Evolutionary conservation across 2,888 invertebrate genomes (phyloP).

Genomic region (Choristoneura rosaceana): DNA sequence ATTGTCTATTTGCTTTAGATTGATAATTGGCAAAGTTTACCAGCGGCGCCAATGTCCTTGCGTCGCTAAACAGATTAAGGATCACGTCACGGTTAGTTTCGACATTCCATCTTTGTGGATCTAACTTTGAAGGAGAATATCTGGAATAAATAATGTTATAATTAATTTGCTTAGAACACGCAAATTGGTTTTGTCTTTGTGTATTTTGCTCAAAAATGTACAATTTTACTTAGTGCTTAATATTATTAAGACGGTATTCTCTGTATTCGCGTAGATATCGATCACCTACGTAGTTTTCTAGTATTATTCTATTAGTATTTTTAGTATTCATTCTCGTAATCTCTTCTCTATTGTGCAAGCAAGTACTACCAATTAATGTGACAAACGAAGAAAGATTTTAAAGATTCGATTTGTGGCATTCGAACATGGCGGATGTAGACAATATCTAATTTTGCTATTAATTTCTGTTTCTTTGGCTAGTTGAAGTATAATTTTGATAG

Average conservation of each 20-base stretch:
- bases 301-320: no score
- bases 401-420: no score
- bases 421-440: no score
- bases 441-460: no score
- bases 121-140: constrained; percentile 84
- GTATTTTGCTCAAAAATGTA: not conserved
- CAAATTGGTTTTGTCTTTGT: constrained; percentile 6
- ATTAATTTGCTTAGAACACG: constrained; percentile 11
- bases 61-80: constrained; percentile 95
- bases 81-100: constrained; percentile 91
- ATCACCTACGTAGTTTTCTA: no score
- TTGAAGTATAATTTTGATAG: no score
- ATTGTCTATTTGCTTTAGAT: constrained; percentile 89
- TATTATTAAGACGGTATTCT: not conserved
- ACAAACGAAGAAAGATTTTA: no score
- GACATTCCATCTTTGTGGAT: constrained; percentile 84
- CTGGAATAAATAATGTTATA: constrained; percentile 57
- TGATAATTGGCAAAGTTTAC: constrained; percentile 91
- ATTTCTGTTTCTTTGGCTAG: no score
- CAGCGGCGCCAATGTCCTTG: constrained; percentile 93
- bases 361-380: no score
- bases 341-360: no score
- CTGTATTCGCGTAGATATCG: not conserved
- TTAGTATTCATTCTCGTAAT: no score
- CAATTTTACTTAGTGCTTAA: not conserved